These are phyloP conservation scores for Coenobita brevimanus DNA, from an alignment of 1,140 invertebrate species.

Conservation along the genomic window DNA sequence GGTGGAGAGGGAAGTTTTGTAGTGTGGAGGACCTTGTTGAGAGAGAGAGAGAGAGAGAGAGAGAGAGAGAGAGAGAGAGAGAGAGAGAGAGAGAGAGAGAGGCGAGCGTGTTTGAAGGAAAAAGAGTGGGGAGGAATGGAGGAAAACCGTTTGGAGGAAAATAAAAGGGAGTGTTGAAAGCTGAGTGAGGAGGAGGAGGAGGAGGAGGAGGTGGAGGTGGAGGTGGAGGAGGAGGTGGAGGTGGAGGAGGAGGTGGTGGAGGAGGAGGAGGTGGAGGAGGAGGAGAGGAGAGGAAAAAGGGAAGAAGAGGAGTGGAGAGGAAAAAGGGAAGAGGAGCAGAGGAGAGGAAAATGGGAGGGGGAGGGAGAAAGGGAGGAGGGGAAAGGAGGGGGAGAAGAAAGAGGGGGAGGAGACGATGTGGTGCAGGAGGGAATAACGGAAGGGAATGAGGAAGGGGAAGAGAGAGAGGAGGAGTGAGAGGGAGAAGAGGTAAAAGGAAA, in stretches of 20 bases:
- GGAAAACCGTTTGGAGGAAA: background rate
- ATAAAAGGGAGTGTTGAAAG: background rate
- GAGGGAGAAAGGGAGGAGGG: background rate
- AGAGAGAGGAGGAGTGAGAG: background rate
- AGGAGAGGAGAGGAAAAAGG: slow-evolving; percentile 12
- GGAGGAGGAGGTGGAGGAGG: background rate
- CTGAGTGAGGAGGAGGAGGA: background rate
- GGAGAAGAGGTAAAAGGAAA: background rate
- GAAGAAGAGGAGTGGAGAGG: background rate
- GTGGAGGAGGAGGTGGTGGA: background rate
- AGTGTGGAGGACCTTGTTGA: background rate
- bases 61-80: background rate
- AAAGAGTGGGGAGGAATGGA: background rate
- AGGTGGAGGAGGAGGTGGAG: background rate
- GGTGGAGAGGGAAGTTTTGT: background rate
- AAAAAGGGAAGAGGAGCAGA: background rate
- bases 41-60: background rate
- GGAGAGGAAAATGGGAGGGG: background rate
- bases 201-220: no score
- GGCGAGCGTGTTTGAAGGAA: no score
- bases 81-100: background rate
- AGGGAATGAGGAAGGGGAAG: background rate
- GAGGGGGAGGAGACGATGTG: no score
- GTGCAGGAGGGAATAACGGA: no score
- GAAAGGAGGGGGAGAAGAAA: background rate